Conservation (phyloP, 2,113 vertebrate genomes). For the Labrus mixtus region DNA sequence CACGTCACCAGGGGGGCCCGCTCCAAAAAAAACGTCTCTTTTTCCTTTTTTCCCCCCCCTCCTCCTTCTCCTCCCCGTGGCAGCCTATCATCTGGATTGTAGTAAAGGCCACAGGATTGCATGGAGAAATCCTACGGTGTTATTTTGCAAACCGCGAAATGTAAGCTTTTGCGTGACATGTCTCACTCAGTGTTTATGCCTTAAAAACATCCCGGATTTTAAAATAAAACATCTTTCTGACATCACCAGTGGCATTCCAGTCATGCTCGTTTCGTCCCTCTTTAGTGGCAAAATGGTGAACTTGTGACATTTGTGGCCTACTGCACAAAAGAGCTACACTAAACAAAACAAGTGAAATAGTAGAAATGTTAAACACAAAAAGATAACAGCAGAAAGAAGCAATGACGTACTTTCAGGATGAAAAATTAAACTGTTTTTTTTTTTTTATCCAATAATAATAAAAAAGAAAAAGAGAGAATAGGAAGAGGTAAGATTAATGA, state of each 20-base stretch:
- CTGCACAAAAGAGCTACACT: too few species aligned
- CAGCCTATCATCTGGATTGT: slow-evolving; percentile 53
- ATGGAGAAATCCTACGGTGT: slow-evolving; percentile 18
- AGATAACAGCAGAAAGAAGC: too few species aligned
- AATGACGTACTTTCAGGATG: too few species aligned
- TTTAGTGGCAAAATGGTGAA: too few species aligned
- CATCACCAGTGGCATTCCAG: background rate
- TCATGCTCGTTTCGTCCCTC: too few species aligned
- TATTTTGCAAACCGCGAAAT: slow-evolving; percentile 17
- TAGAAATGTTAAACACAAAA: too few species aligned
- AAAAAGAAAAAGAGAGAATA: too few species aligned
- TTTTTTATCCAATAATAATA: too few species aligned
- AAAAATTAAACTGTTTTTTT: too few species aligned
- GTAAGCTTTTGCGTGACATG: background rate
- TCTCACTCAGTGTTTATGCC: background rate
- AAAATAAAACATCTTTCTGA: slow-evolving; percentile 3
- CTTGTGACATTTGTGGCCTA: too few species aligned
- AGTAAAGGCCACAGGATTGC: slow-evolving; percentile 30
- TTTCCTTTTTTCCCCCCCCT: background rate
- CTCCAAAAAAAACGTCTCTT: slow-evolving; percentile 29
- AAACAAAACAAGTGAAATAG: too few species aligned
- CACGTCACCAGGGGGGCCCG: slow-evolving; percentile 80
- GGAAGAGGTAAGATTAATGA: too few species aligned
- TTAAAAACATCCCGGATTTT: background rate
- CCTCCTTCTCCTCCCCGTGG: background rate